phyloP scores from a whole-genome alignment of 2,888 invertebrate genomes.

The Pollenia angustigena region DNA sequence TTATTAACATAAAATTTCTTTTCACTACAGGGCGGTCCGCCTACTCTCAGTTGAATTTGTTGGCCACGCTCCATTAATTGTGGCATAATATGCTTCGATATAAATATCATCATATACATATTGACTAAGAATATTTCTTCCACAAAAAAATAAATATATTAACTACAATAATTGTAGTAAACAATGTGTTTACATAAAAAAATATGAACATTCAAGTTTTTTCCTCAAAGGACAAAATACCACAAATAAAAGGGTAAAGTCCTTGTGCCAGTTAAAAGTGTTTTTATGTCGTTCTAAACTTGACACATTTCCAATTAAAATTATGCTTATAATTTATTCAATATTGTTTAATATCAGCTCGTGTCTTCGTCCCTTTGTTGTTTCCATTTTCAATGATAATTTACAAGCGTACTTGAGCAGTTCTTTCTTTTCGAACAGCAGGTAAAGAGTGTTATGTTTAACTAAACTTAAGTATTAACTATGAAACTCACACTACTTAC shows the following conservation, averaged over 20 bases:
- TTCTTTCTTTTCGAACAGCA: constrained; percentile 20
- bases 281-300: background rate
- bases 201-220: too few species aligned
- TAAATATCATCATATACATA: too few species aligned
- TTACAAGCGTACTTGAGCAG: constrained; percentile 5
- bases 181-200: background rate
- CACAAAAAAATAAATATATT: too few species aligned
- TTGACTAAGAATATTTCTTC: too few species aligned
- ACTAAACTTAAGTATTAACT: constrained; percentile 51
- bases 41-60: too few species aligned
- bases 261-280: too few species aligned
- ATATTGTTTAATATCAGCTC: background rate
- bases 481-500: constrained; percentile 30
- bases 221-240: too few species aligned
- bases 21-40: too few species aligned
- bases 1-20: too few species aligned
- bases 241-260: background rate
- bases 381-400: constrained; percentile 16
- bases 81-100: too few species aligned
- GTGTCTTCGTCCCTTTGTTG: background rate
- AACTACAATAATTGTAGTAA: background rate
- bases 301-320: constrained; percentile 7
- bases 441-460: constrained; percentile 50
- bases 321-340: constrained; percentile 17
- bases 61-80: too few species aligned